phyloP scores from a whole-genome alignment of 2,113 vertebrate genomes.

The Manacus vitellinus region DNA sequence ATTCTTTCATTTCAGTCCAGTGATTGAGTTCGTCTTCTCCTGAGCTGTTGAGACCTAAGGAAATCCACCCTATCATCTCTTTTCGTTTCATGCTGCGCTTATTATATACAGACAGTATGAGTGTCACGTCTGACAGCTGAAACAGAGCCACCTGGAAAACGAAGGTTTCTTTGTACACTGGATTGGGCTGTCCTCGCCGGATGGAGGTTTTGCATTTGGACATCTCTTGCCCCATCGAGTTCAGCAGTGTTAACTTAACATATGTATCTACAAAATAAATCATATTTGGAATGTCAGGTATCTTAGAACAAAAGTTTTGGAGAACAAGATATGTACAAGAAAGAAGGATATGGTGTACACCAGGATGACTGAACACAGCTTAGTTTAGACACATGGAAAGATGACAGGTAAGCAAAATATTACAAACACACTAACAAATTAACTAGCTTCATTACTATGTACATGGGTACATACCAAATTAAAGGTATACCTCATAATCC shows the following conservation, averaged over 20 bases:
- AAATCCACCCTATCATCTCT: slow-evolving; percentile 99
- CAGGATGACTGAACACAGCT: slow-evolving; percentile 43
- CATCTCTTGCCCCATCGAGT: slow-evolving; percentile 99
- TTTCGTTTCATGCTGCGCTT: slow-evolving; percentile 98
- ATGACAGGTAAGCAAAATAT: slow-evolving; percentile 30
- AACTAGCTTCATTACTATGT: not conserved
- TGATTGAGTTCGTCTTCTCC: slow-evolving; percentile 95
- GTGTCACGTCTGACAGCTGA: slow-evolving; percentile 96
- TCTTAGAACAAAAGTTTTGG: not conserved
- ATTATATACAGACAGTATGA: slow-evolving; percentile 96
- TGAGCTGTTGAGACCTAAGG: slow-evolving; percentile 96
- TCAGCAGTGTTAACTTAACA: slow-evolving; percentile 94
- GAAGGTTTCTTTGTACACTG: slow-evolving; percentile 96
- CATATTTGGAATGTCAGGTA: slow-evolving; percentile 4
- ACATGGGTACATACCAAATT: not conserved
- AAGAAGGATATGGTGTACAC: slow-evolving; percentile 75
- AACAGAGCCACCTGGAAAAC: slow-evolving; percentile 97
- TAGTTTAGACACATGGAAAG: not conserved
- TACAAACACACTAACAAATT: slow-evolving; percentile 5
- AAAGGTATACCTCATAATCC: slow-evolving; percentile 77
- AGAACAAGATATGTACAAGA: not conserved
- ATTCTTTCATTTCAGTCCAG: slow-evolving; percentile 98
- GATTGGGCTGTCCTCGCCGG: slow-evolving; percentile 94
- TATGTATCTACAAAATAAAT: slow-evolving; percentile 87
- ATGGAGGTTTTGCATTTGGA: slow-evolving; percentile 98